Evolutionary conservation across 2,113 vertebrate species (phyloP).

Genomic region (Calidris pygmaea): DNA sequence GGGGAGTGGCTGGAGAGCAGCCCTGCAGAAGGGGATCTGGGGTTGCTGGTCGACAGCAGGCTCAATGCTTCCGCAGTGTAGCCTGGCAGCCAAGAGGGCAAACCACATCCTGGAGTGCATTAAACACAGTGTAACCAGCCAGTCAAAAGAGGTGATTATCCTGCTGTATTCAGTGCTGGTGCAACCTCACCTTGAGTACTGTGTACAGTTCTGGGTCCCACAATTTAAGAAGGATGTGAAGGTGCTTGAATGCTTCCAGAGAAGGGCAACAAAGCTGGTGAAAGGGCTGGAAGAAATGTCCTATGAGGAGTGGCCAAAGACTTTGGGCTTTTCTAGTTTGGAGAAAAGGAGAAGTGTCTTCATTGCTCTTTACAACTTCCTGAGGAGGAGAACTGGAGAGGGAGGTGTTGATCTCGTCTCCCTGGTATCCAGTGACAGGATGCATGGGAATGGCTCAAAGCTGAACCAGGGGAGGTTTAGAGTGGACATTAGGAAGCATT

Average conservation of each 20-base stretch:
- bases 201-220: neutral
- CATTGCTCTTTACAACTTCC: neutral
- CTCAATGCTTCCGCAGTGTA: neutral
- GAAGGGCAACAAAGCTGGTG: neutral
- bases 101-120: neutral
- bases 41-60: neutral
- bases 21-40: neutral
- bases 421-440: too few species aligned
- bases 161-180: rapidly evolving
- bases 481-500: neutral
- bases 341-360: neutral
- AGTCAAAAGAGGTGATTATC: neutral
- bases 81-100: neutral
- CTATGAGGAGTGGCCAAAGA: neutral
- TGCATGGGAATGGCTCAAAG: neutral
- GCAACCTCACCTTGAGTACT: rapidly evolving
- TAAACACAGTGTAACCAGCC: rapidly evolving
- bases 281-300: neutral
- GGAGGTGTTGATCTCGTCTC: neutral
- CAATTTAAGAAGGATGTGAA: neutral
- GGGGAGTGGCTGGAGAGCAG: neutral
- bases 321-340: neutral
- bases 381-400: neutral
- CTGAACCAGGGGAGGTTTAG: neutral
- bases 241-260: neutral